phyloP scores from a whole-genome alignment of 2,113 vertebrate genomes.

The Spizaetus ornatus region DNA sequence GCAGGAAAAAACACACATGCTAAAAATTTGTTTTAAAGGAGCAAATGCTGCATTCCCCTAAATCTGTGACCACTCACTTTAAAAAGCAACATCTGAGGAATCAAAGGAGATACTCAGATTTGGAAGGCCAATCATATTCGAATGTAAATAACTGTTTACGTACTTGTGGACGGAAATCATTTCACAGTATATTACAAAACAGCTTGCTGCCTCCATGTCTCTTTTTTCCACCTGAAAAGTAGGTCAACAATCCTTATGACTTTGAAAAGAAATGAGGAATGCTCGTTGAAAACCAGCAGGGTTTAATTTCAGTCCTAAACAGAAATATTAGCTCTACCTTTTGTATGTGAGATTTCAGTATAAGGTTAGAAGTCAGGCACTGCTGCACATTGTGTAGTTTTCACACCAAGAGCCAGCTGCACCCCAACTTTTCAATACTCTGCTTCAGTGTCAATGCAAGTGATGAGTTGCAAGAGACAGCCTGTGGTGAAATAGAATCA shows the following conservation, averaged over 20 bases:
- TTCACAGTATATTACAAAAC: conserved; percentile 12
- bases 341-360: background rate
- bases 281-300: background rate
- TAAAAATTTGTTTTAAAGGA: background rate
- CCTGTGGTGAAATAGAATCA: background rate
- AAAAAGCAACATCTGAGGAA: background rate
- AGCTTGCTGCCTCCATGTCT: background rate
- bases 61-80: background rate
- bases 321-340: background rate
- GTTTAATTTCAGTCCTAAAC: background rate
- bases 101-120: background rate
- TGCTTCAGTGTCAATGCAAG: background rate
- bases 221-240: conserved; percentile 44
- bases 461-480: background rate
- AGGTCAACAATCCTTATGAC: conserved; percentile 49
- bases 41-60: background rate
- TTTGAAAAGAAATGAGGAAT: conserved; percentile 11
- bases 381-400: background rate
- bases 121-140: background rate
- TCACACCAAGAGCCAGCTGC: background rate
- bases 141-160: conserved; percentile 1
- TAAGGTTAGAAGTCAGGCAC: background rate
- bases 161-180: background rate
- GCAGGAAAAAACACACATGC: background rate
- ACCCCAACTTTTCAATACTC: background rate